phyloP scores from a whole-genome alignment of 2,888 invertebrate genomes.

The Lycocerus yunnanus region DNA sequence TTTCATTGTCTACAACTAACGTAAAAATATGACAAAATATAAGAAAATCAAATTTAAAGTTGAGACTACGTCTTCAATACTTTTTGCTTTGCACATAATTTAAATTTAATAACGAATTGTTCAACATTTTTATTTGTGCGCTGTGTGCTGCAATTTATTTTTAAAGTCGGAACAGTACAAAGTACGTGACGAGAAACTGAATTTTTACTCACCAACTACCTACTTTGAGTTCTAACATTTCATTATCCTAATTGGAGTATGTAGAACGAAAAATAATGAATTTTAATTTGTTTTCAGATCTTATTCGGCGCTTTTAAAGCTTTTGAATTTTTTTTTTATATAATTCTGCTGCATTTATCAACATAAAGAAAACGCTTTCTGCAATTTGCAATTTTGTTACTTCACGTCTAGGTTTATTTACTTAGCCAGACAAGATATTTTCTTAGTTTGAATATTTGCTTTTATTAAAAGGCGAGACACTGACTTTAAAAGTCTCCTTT shows the following conservation, averaged over 20 bases:
- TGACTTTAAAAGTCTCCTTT: neutral
- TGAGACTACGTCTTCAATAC: slow-evolving; percentile 9
- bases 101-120: slow-evolving; percentile 29
- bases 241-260: slow-evolving; percentile 24
- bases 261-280: slow-evolving; percentile 24
- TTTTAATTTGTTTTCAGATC: slow-evolving; percentile 18
- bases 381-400: slow-evolving; percentile 2
- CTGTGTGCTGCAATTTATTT: slow-evolving; percentile 23
- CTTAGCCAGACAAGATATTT: neutral
- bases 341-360: slow-evolving; percentile 5
- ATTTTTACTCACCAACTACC: slow-evolving; percentile 9
- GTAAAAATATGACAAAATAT: slow-evolving; percentile 7
- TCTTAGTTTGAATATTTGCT: neutral
- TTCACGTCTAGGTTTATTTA: neutral
- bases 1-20: neutral
- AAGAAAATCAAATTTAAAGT: slow-evolving; percentile 9
- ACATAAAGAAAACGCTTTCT: slow-evolving; percentile 4
- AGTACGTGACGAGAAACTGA: slow-evolving; percentile 26
- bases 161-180: slow-evolving; percentile 17
- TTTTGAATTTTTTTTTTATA: neutral
- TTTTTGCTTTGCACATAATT: slow-evolving; percentile 23
- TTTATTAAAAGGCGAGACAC: neutral
- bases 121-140: slow-evolving; percentile 11
- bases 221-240: slow-evolving; percentile 9
- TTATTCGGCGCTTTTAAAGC: neutral